Evolutionary conservation across 92 coral and sea anemone species (phyloP).

Genomic region (Umimayanthus chanpuru): DNA sequence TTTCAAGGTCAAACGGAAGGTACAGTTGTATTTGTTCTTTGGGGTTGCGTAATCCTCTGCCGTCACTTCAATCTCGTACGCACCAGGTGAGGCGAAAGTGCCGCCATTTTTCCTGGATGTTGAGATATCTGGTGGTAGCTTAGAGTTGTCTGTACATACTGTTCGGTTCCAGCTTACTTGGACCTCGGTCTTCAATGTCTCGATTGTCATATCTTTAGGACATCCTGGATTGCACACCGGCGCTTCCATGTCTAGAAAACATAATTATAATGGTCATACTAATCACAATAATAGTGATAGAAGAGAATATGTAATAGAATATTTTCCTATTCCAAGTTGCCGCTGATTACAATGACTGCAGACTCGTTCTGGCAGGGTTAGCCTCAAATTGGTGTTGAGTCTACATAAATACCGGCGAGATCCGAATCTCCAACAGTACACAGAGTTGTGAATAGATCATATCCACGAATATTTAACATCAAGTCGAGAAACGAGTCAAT

Average conservation of each 20-base stretch:
- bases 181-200: constrained; percentile 14
- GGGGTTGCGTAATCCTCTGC: constrained; percentile 46
- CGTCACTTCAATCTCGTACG: constrained; percentile 44
- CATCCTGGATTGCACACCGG: constrained; percentile 70
- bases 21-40: constrained; percentile 55
- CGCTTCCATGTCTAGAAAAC: constrained; percentile 72
- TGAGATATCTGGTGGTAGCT: constrained; percentile 54
- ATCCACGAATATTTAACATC: too few relatives aligned
- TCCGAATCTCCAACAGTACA: too few relatives aligned
- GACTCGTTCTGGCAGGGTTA: too few relatives aligned
- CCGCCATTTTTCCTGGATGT: constrained; percentile 53
- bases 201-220: constrained; percentile 51
- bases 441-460: too few relatives aligned
- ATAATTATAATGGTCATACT: background rate
- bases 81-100: constrained; percentile 52
- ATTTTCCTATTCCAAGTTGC: too few relatives aligned
- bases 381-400: too few relatives aligned
- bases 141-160: constrained; percentile 79
- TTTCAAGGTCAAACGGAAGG: constrained; percentile 55
- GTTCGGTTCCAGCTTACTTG: constrained; percentile 77
- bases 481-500: too few relatives aligned
- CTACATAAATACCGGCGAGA: too few relatives aligned
- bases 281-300: too few relatives aligned
- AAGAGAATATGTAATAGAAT: too few relatives aligned
- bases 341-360: too few relatives aligned